These are phyloP conservation scores for Acipenser transmontanus DNA, from an alignment of 2,797 vertebrate genomes.

Conservation along the genomic window DNA sequence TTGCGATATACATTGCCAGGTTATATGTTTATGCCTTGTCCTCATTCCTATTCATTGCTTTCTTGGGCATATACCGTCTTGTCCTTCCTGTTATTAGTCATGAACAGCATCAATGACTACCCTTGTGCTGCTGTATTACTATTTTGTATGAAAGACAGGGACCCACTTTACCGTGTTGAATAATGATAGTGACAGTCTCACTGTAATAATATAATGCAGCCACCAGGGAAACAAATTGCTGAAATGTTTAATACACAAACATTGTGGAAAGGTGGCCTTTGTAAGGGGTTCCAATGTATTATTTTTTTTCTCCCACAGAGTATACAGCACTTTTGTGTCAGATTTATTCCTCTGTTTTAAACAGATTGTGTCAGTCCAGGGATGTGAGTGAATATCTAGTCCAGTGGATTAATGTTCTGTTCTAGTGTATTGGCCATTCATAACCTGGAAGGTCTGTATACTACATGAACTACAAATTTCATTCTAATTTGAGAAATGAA, in stretches of 20 bases:
- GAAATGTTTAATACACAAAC: background rate
- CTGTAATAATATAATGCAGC: background rate
- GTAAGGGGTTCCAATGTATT: too few relatives aligned
- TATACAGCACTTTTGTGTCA: too few relatives aligned
- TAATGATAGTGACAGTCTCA: background rate
- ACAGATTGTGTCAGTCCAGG: too few relatives aligned
- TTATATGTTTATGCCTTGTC: background rate
- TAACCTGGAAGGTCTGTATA: too few relatives aligned
- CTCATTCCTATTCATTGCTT: background rate
- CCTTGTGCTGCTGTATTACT: background rate
- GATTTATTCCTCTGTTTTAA: too few relatives aligned
- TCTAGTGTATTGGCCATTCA: too few relatives aligned
- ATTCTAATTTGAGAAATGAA: too few relatives aligned
- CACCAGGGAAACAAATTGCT: constrained; percentile 5
- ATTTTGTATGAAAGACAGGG: background rate
- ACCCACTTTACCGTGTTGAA: constrained; percentile 2
- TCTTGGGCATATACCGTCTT: background rate
- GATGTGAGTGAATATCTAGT: too few relatives aligned
- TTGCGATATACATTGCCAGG: background rate
- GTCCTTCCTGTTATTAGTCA: constrained; percentile 8
- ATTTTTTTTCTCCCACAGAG: too few relatives aligned
- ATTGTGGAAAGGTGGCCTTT: too few relatives aligned
- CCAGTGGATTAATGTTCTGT: too few relatives aligned
- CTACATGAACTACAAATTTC: too few relatives aligned
- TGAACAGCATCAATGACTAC: background rate